Conservation (phyloP, 2,113 vertebrate species). For the Hippolais icterina region DNA sequence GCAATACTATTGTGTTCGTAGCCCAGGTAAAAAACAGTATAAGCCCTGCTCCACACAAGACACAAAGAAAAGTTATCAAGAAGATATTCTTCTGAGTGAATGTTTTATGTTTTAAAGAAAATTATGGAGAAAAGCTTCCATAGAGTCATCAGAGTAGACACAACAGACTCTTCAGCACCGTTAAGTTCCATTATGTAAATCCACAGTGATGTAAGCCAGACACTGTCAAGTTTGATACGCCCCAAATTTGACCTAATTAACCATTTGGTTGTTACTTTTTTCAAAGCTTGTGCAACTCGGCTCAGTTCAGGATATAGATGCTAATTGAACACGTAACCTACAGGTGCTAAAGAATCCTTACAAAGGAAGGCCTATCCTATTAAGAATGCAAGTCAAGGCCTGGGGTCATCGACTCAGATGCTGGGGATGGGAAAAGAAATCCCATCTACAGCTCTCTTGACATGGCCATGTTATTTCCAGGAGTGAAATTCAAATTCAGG, state of each 20-base stretch:
- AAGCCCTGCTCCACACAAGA: background rate
- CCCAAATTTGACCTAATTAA: constrained; percentile 68
- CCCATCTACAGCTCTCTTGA: background rate
- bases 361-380: constrained; percentile 16
- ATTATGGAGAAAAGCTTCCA: background rate
- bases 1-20: background rate
- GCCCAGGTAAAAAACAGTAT: background rate
- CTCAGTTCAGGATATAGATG: constrained; percentile 39
- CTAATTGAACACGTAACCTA: constrained; percentile 56
- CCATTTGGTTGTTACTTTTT: constrained; percentile 62
- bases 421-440: background rate
- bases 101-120: background rate
- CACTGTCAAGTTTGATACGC: constrained; percentile 53
- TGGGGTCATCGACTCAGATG: background rate
- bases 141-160: background rate
- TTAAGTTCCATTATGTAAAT: constrained; percentile 68
- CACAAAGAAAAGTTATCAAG: background rate
- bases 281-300: background rate
- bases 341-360: constrained; percentile 48
- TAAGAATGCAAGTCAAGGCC: constrained; percentile 55
- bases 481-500: constrained; percentile 11
- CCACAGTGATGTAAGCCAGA: constrained; percentile 38
- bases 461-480: background rate
- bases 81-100: background rate
- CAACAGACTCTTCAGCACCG: constrained; percentile 18